Conservation (phyloP, 2,113 vertebrate genomes). For the Channa argus region DNA sequence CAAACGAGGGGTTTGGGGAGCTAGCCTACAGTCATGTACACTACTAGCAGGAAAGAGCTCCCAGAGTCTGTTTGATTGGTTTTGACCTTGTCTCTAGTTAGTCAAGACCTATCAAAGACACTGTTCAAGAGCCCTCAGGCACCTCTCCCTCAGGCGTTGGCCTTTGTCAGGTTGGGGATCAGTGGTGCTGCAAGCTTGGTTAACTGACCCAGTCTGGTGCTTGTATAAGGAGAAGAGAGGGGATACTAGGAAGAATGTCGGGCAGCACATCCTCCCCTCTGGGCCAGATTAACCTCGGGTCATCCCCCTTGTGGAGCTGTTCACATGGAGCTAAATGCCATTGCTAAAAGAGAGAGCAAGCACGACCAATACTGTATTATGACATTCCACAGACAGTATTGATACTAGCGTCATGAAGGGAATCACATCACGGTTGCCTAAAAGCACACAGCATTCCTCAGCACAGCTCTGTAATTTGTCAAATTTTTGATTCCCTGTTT, state of each 20-base stretch:
- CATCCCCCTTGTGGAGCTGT: slow-evolving; percentile 72
- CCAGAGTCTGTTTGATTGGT: slow-evolving; percentile 76
- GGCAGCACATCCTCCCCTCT: slow-evolving; percentile 75
- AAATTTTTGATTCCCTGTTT: slow-evolving; percentile 26
- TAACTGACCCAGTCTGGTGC: slow-evolving; percentile 68
- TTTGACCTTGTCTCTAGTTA: slow-evolving; percentile 80
- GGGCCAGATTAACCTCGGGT: slow-evolving; percentile 83
- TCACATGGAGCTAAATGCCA: slow-evolving; percentile 78
- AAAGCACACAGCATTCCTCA: slow-evolving; percentile 28
- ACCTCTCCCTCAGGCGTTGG: slow-evolving; percentile 68
- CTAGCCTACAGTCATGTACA: slow-evolving; percentile 60
- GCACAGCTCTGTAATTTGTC: slow-evolving; percentile 2
- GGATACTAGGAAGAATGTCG: slow-evolving; percentile 53
- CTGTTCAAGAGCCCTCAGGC: slow-evolving; percentile 68
- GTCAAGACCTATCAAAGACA: slow-evolving; percentile 77
- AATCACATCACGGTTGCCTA: slow-evolving; percentile 52
- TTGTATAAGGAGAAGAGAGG: slow-evolving; percentile 48
- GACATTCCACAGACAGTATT: slow-evolving; percentile 35
- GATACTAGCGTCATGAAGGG: slow-evolving; percentile 27
- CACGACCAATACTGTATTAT: slow-evolving; percentile 63
- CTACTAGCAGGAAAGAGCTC: slow-evolving; percentile 70
- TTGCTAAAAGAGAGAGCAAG: slow-evolving; percentile 57
- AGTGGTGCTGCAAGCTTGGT: slow-evolving; percentile 53
- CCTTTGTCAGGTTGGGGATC: slow-evolving; percentile 70
- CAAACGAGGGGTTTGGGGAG: slow-evolving; percentile 76